Evolutionary conservation across 2,888 invertebrate genomes (phyloP), one percentile per base, ranked within the genome.

Genomic region (Spialia ferax): DNA sequence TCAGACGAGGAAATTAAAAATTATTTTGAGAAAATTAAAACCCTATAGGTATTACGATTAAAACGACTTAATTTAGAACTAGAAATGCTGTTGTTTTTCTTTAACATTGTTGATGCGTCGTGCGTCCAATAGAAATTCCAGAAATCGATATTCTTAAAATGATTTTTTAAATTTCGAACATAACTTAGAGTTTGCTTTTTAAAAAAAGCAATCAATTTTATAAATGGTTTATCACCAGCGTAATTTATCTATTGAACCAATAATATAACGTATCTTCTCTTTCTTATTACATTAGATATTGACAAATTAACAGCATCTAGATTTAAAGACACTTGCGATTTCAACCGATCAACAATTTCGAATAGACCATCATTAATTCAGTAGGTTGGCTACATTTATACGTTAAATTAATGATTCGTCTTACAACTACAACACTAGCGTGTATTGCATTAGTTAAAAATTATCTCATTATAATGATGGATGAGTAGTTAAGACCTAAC

Each of bases 401-500:
- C 32, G 63, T 63, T 63, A 50, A 50, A 65, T 65, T 65, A 52
- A 65, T 65, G 65, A 60, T 35, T 59, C 52, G 32, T 50, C 50
- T 18, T 59, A 56, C 20, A 20, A 35, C 50, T 50, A 65, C 65
- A 65, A 60, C 65, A 65, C 59, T 42, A 50, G 42, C 57, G 57
- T 65, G 56, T 55, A 59, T 52, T 65, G 59, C 65, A 65, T 65
- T 65, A 38, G 65, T 65, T 65, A 65, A 65, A 65, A 65, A 65
- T 65, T 54, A 65, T 65, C 65, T 65, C 65, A 65, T 65, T 65
- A 65, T 59, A 59, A 65, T 69, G 69, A 70, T 64, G 62, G 68
- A 71, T 73, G 67, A 42, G 45, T 62, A 62, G 42, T 61, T 56
- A 45, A 64, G 67, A 69, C 55, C 52, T 60, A 69, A 73, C 70